phyloP scores from a whole-genome alignment of 2,797 vertebrate genomes.

The Clangula hyemalis region DNA sequence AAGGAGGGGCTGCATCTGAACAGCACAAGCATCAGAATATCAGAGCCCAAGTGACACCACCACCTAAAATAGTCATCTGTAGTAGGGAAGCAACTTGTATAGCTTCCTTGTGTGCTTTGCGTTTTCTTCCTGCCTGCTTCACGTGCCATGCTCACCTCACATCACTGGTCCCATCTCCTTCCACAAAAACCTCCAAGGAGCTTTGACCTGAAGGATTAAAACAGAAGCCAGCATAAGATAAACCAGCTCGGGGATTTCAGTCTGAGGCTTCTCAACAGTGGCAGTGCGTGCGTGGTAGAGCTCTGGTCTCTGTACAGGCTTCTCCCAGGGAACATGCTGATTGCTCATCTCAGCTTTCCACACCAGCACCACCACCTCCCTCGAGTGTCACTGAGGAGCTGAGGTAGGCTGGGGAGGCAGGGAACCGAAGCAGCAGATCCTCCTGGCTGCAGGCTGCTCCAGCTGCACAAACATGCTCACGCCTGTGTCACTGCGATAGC shows the following conservation, averaged over 20 bases:
- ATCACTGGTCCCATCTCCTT: conserved; percentile 62
- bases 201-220: conserved; percentile 72
- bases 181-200: conserved; percentile 74
- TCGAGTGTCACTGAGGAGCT: background rate
- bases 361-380: conserved; percentile 19
- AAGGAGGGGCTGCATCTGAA: background rate
- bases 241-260: background rate
- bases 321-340: background rate
- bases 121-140: background rate
- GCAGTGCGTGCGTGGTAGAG: background rate
- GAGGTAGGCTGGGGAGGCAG: conserved; percentile 20
- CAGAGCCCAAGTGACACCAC: background rate
- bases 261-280: background rate
- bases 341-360: conserved; percentile 1
- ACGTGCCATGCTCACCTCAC: conserved; percentile 52
- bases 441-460: conserved; percentile 35
- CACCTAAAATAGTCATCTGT: background rate
- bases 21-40: background rate
- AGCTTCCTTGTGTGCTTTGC: background rate
- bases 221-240: background rate
- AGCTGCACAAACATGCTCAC: background rate
- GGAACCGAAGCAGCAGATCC: background rate
- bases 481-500: background rate
- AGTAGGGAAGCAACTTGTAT: fast-evolving
- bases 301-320: background rate